Conservation (phyloP, 2,797 vertebrate species). For the Sebastes cheni region DNA sequence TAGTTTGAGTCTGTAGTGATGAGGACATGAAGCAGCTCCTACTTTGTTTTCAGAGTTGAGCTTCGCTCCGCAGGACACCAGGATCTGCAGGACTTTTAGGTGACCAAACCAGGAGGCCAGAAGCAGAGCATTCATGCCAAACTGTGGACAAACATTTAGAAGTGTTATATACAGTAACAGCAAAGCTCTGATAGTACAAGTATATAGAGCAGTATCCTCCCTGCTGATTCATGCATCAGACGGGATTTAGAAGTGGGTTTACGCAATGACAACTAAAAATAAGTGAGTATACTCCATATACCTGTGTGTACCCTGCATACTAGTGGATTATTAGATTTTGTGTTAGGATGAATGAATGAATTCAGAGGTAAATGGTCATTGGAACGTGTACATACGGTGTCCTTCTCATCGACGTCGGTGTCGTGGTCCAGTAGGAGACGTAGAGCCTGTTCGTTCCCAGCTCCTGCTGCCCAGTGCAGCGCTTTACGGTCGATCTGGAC, state of each 20-base stretch:
- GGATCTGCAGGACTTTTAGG: conserved; percentile 85
- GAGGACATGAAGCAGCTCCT: conserved; percentile 22
- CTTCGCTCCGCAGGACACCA: conserved; percentile 90
- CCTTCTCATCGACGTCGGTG: conserved; percentile 83
- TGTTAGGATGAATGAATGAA: neutral
- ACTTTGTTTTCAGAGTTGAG: conserved; percentile 88
- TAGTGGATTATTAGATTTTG: neutral
- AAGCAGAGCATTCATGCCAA: conserved; percentile 92
- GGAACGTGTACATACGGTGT: conserved; percentile 80
- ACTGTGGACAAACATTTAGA: conserved; percentile 74
- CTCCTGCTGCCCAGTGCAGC: conserved; percentile 90
- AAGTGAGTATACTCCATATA: no score
- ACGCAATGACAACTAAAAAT: no score
- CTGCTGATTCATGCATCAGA: no score
- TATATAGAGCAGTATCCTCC: neutral
- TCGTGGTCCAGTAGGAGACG: conserved; percentile 86
- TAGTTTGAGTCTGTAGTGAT: neutral
- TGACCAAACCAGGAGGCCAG: conserved; percentile 94
- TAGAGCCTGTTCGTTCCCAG: conserved; percentile 86
- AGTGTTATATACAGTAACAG: neutral
- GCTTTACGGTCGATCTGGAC: conserved; percentile 86
- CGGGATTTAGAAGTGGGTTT: no score
- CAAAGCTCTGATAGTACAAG: neutral
- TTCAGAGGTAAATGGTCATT: neutral
- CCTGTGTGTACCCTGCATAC: no score